phyloP scores from a whole-genome alignment of 2,888 invertebrate species.

The Camponotus fellah region DNA sequence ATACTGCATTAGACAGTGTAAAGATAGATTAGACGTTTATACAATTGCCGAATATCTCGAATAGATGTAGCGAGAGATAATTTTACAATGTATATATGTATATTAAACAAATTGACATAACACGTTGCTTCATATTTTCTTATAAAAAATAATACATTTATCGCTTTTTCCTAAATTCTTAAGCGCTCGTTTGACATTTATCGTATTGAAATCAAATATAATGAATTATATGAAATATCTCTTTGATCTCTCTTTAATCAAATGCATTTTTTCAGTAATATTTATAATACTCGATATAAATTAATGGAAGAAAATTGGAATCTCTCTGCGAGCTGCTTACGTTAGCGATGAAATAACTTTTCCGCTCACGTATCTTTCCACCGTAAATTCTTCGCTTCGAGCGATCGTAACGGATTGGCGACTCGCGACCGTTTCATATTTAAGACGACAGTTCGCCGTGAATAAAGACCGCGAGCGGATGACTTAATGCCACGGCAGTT shows the following conservation, averaged over 20 bases:
- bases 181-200: background rate
- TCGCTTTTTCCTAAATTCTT: background rate
- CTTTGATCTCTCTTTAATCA: background rate
- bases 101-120: background rate
- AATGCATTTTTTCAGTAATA: background rate
- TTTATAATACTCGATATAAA: background rate
- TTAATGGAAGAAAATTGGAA: no score
- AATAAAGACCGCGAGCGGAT: constrained; percentile 36
- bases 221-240: background rate
- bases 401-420: constrained; percentile 21
- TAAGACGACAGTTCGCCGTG: constrained; percentile 26
- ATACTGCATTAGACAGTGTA: background rate
- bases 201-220: background rate
- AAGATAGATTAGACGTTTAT: background rate
- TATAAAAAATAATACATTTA: background rate
- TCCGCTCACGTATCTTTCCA: background rate
- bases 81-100: background rate
- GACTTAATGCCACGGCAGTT: constrained; percentile 33
- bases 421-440: constrained; percentile 19
- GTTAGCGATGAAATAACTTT: background rate
- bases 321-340: background rate
- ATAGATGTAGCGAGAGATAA: background rate
- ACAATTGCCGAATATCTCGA: constrained; percentile 4
- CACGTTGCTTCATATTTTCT: background rate
- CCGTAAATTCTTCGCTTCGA: constrained; percentile 24